Conservation (phyloP, 2,888 invertebrate species). For the Copidosoma aretas region DNA sequence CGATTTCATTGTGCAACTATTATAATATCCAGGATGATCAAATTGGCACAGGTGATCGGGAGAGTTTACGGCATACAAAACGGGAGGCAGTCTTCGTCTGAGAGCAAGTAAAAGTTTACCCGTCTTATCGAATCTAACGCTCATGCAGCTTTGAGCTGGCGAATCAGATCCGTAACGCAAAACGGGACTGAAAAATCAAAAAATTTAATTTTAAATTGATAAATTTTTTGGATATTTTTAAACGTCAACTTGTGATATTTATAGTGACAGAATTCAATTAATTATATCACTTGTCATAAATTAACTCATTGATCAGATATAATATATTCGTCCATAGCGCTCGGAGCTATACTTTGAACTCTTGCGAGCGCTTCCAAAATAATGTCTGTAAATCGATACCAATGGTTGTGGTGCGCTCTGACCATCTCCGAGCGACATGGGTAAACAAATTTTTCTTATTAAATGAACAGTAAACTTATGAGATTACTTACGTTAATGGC, state of each 20-base stretch:
- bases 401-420: too few species aligned
- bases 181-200: conserved; percentile 66
- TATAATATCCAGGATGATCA: conserved; percentile 90
- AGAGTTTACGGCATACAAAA: conserved; percentile 76
- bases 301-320: too few species aligned
- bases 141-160: conserved; percentile 81
- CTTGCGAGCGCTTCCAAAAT: too few species aligned
- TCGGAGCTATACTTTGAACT: too few species aligned
- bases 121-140: conserved; percentile 83
- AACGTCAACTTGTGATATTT: background rate
- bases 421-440: too few species aligned
- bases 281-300: too few species aligned
- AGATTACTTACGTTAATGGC: conserved; percentile 76
- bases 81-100: conserved; percentile 85
- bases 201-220: too few species aligned
- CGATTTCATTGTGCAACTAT: conserved; percentile 97
- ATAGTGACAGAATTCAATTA: too few species aligned
- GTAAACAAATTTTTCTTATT: too few species aligned
- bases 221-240: background rate
- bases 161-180: conserved; percentile 73
- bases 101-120: conserved; percentile 83
- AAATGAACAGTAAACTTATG: too few species aligned
- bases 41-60: conserved; percentile 82
- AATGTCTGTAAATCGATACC: too few species aligned
- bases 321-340: too few species aligned